These are phyloP conservation scores for Cryptoblepharus egeriae DNA, from an alignment of 2,797 vertebrate genomes.

Conservation along the genomic window DNA sequence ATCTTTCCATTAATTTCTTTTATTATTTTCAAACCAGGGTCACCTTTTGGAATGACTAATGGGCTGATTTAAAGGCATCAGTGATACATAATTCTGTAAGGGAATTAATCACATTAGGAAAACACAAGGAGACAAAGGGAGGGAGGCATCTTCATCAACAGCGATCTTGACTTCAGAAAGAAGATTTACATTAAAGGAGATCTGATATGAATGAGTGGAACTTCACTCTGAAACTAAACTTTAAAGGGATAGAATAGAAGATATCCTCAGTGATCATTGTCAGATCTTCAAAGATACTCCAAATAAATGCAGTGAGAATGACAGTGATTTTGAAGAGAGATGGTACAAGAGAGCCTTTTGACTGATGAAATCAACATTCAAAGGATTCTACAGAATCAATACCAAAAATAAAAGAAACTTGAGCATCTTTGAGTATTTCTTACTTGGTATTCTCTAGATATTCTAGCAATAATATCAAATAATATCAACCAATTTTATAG, in stretches of 20 bases:
- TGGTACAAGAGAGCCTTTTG: neutral
- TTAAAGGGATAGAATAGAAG: conserved; percentile 6
- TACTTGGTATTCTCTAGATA: neutral
- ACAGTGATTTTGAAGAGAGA: conserved; percentile 2
- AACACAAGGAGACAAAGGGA: neutral
- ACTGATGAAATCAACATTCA: neutral
- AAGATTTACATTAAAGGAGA: conserved; percentile 15
- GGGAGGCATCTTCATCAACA: neutral
- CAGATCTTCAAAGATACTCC: neutral
- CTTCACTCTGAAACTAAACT: conserved; percentile 9
- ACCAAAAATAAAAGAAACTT: neutral
- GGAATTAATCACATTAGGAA: conserved; percentile 33
- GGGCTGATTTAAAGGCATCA: conserved; percentile 22
- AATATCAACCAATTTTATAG: neutral
- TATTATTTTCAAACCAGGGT: conserved; percentile 19
- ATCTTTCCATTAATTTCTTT: conserved; percentile 21
- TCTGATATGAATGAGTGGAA: neutral
- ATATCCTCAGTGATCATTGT: neutral
- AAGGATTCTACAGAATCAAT: neutral
- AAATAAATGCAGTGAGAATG: neutral
- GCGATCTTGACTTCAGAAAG: neutral
- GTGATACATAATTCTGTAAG: conserved; percentile 27
- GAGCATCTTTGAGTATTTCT: neutral
- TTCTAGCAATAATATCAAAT: neutral
- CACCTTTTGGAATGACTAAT: conserved; percentile 38